Conservation (phyloP, 2,113 vertebrate genomes). For the Hyla sarda region DNA sequence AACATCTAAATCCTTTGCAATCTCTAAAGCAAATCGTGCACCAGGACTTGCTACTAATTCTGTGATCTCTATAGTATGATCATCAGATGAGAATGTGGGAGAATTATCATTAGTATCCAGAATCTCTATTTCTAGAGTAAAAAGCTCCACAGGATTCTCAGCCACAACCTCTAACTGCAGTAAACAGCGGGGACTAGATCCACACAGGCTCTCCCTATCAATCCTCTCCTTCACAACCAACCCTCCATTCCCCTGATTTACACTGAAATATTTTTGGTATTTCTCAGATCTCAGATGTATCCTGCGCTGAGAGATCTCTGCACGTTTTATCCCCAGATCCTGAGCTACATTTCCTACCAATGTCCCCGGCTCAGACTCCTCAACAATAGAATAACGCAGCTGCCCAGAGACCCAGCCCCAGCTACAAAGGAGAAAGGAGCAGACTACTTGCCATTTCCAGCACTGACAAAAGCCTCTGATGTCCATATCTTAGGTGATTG, state of each 20-base stretch:
- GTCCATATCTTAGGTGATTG: not conserved
- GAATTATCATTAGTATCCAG: constrained; percentile 80
- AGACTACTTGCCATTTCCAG: constrained; percentile 12
- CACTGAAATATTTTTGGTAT: not conserved
- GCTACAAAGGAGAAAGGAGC: constrained; percentile 12
- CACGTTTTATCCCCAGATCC: constrained; percentile 1
- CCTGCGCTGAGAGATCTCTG: not conserved
- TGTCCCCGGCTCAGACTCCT: not conserved
- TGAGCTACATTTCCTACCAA: constrained; percentile 13
- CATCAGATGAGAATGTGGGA: constrained; percentile 72
- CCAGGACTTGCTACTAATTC: constrained; percentile 74
- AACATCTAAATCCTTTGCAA: constrained; percentile 78
- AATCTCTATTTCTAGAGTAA: constrained; percentile 4
- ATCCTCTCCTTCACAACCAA: constrained; percentile 77
- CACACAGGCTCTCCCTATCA: constrained; percentile 69
- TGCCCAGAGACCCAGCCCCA: constrained; percentile 9
- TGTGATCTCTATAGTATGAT: constrained; percentile 71
- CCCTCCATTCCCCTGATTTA: constrained; percentile 60
- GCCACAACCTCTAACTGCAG: constrained; percentile 7
- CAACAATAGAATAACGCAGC: constrained; percentile 4
- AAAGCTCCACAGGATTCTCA: constrained; percentile 9
- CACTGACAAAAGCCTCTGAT: constrained; percentile 9
- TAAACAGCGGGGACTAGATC: not conserved
- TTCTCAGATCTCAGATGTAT: not conserved
- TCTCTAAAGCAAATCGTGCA: constrained; percentile 74